These are phyloP conservation scores for Cheilosia pagana DNA, from an alignment of 2,888 invertebrate genomes.

Conservation along the genomic window DNA sequence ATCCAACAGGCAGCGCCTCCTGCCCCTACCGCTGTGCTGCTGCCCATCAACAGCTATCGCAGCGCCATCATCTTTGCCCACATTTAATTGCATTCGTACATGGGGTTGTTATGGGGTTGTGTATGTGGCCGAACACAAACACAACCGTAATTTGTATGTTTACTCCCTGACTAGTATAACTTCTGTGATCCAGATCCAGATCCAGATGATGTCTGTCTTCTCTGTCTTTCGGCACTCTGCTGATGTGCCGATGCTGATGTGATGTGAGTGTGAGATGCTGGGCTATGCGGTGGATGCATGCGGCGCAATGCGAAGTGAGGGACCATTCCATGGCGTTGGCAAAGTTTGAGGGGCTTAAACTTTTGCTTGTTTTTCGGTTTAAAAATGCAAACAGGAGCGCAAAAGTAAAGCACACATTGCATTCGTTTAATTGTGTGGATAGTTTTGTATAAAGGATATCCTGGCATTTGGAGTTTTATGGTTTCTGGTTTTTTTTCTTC, in stretches of 20 bases:
- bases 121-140: slow-evolving; percentile 75
- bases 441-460: slow-evolving; percentile 69
- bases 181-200: slow-evolving; percentile 59
- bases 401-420: slow-evolving; percentile 73
- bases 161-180: slow-evolving; percentile 59
- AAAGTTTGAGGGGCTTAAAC: slow-evolving; percentile 72
- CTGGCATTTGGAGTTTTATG: slow-evolving; percentile 28
- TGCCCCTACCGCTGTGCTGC: slow-evolving; percentile 28
- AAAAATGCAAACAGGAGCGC: slow-evolving; percentile 72
- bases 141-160: slow-evolving; percentile 74
- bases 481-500: slow-evolving; percentile 7
- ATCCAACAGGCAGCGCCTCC: slow-evolving; percentile 17
- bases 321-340: slow-evolving; percentile 44
- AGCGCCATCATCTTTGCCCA: slow-evolving; percentile 76
- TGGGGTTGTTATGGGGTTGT: slow-evolving; percentile 74
- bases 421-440: slow-evolving; percentile 74
- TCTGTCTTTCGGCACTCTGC: slow-evolving; percentile 29
- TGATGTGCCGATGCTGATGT: slow-evolving; percentile 48
- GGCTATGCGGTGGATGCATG: slow-evolving; percentile 41
- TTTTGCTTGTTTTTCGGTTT: slow-evolving; percentile 74
- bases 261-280: no score
- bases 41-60: slow-evolving; percentile 56
- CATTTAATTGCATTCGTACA: slow-evolving; percentile 78
- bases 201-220: slow-evolving; percentile 41
- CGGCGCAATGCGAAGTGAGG: neutral